These are phyloP conservation scores for Epinephelus coioides DNA, from an alignment of 2,797 vertebrate genomes.

Conservation along the genomic window DNA sequence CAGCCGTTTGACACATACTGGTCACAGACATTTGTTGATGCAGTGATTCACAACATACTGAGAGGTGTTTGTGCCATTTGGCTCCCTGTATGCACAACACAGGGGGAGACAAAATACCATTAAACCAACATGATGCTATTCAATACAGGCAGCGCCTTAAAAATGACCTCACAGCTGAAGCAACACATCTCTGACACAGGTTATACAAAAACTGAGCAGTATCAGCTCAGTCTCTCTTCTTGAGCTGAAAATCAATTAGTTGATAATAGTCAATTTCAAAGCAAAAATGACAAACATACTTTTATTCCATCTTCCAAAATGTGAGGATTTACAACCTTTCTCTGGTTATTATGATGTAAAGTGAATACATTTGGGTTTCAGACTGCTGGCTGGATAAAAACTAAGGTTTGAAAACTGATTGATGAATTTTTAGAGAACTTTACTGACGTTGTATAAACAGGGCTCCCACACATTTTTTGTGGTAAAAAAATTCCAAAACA, in stretches of 20 bases:
- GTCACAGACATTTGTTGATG: conserved; percentile 16
- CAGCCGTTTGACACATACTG: conserved; percentile 21
- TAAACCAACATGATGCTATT: neutral
- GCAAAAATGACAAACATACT: neutral
- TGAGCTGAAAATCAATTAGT: neutral
- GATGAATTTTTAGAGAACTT: neutral
- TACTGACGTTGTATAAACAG: too few species aligned
- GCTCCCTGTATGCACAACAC: neutral
- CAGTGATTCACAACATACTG: neutral
- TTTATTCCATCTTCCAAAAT: neutral
- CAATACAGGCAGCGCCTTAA: neutral
- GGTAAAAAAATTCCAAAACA: too few species aligned
- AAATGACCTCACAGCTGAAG: neutral
- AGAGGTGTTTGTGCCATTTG: neutral
- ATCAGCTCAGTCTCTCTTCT: neutral
- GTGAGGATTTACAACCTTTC: neutral
- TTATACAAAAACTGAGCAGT: neutral
- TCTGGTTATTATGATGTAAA: neutral
- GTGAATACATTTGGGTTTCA: neutral
- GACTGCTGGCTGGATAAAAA: neutral
- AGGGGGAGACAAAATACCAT: neutral
- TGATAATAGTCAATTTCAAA: neutral
- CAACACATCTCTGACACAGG: neutral
- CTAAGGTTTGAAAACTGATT: neutral
- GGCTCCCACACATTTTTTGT: too few species aligned